Percentiles rank a stretch among this genome's conserved stretches.
Conservation (phyloP, 2,113 vertebrate genomes). For the Hyperopisus bebe region DNA sequence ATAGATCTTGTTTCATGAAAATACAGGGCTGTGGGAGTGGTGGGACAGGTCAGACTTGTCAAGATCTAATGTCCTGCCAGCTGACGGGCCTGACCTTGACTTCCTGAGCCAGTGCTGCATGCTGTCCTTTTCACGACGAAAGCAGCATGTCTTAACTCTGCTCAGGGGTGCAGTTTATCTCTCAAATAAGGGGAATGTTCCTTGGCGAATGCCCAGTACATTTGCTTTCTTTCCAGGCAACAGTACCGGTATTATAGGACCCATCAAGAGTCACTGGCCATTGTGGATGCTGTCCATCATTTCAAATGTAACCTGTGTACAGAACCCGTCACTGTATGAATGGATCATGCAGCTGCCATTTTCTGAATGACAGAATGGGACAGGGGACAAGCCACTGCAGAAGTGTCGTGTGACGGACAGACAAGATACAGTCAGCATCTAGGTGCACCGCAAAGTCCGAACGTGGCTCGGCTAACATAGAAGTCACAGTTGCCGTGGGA, state of each 20-base stretch:
- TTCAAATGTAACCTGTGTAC: neutral
- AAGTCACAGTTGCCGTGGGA: too few species aligned
- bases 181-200: neutral
- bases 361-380: neutral
- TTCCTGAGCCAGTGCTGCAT: neutral
- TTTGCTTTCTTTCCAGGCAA: constrained; percentile 1
- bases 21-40: neutral
- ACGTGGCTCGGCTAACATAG: neutral
- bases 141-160: neutral
- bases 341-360: neutral
- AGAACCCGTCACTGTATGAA: neutral
- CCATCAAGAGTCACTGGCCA: neutral
- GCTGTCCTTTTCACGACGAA: neutral
- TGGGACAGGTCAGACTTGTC: neutral
- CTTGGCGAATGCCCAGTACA: neutral
- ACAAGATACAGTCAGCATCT: neutral
- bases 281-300: neutral
- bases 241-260: neutral
- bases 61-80: neutral
- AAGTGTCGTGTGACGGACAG: neutral
- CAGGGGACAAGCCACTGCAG: neutral
- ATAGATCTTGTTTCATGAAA: neutral
- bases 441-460: neutral
- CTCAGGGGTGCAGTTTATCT: too few species aligned
- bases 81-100: neutral